Conservation (phyloP, 2,797 vertebrate species). For the Heliangelus exortis region DNA sequence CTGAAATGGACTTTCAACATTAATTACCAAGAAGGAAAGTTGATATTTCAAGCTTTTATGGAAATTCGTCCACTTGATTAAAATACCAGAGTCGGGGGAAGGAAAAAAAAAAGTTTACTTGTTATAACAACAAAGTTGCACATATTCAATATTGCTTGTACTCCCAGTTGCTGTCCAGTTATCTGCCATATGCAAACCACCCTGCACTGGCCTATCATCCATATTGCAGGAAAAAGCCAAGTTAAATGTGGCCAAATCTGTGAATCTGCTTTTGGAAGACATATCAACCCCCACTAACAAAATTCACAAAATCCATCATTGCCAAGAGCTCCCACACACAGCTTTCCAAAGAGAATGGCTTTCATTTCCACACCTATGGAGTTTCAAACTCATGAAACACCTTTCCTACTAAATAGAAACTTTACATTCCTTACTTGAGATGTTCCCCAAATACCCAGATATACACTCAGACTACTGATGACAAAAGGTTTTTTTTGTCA, state of each 20-base stretch:
- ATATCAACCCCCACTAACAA: constrained; percentile 3
- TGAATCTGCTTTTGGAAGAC: constrained; percentile 38
- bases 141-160: not conserved
- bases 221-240: not conserved
- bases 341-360: not conserved
- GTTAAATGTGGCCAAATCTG: not conserved
- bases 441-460: not conserved
- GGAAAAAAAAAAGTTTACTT: not conserved
- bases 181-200: constrained; percentile 35
- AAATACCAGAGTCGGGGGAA: not conserved
- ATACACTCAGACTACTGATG: not conserved
- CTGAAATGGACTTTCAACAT: not conserved
- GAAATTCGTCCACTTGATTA: not conserved
- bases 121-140: constrained; percentile 21
- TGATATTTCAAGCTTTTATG: not conserved
- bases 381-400: not conserved
- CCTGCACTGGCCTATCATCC: not conserved
- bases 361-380: not conserved
- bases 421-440: not conserved
- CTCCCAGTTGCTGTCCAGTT: constrained; percentile 37
- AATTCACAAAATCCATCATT: constrained; percentile 32
- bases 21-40: not conserved
- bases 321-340: not conserved
- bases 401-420: not conserved
- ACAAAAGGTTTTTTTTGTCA: not conserved